A percentile compares a stretch with the other conserved stretches of the same genome.
Conservation (phyloP, 2,888 invertebrate species). For the Dromius quadrimaculatus region DNA sequence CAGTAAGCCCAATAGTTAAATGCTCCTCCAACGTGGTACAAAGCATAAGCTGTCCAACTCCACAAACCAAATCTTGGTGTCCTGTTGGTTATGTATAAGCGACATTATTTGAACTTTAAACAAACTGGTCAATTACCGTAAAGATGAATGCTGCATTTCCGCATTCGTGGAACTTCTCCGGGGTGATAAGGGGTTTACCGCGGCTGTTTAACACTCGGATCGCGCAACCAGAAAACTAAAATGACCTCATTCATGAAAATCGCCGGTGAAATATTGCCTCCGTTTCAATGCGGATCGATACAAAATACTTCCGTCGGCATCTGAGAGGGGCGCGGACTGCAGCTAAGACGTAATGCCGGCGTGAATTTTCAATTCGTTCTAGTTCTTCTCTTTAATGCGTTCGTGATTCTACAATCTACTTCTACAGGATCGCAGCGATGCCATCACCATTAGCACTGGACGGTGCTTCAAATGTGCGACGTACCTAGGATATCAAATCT, state of each 20-base stretch:
- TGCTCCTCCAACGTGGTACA: too few species aligned
- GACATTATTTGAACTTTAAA: conserved; percentile 25
- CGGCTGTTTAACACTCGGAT: conserved; percentile 33
- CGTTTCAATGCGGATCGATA: conserved; percentile 48
- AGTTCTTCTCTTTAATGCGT: conserved; percentile 45
- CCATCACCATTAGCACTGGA: neutral
- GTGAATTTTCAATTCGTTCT: conserved; percentile 48
- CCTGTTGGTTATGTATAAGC: conserved; percentile 31
- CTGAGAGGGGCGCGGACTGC: conserved; percentile 29
- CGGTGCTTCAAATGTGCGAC: too few species aligned
- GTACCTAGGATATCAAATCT: too few species aligned
- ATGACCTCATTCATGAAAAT: conserved; percentile 47
- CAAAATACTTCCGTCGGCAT: conserved; percentile 46
- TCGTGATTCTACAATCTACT: conserved; percentile 35
- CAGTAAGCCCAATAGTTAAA: too few species aligned
- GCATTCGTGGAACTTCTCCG: neutral
- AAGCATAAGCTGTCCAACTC: neutral
- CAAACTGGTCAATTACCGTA: conserved; percentile 29
- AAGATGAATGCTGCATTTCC: conserved; percentile 32
- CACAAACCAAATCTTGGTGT: conserved; percentile 19
- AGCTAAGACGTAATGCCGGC: conserved; percentile 40
- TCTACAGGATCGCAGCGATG: conserved; percentile 11
- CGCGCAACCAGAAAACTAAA: conserved; percentile 43
- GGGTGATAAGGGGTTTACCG: neutral
- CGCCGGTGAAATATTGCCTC: conserved; percentile 42